A percentile compares a stretch with the other conserved stretches of the same genome.
These are phyloP conservation scores for Lasioglossum marginatum DNA, from an alignment of 2,888 invertebrate species.

Conservation along the genomic window DNA sequence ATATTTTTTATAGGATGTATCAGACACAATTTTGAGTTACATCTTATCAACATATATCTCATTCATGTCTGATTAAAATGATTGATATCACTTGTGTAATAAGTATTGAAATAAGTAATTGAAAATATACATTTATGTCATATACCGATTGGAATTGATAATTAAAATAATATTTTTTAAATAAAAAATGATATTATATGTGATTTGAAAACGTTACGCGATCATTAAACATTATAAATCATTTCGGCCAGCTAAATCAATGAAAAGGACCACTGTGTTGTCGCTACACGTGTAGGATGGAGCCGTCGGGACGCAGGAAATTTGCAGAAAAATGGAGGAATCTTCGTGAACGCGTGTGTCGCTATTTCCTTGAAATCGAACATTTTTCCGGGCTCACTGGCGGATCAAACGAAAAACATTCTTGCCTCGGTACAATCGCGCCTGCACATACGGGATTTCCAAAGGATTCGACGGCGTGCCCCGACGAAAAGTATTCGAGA, in stretches of 20 bases:
- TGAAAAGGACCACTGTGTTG: no score
- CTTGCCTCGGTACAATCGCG: slow-evolving; percentile 49
- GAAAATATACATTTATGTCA: background rate
- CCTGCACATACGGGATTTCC: slow-evolving; percentile 33
- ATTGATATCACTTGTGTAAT: background rate
- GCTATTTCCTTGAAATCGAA: slow-evolving; percentile 49
- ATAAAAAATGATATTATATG: no score
- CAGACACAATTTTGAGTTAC: no score
- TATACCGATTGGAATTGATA: background rate
- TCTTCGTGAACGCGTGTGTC: slow-evolving; percentile 5
- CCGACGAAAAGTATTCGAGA: slow-evolving; percentile 57
- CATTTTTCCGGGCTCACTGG: slow-evolving; percentile 34
- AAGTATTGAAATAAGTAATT: background rate
- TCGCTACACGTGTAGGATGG: background rate
- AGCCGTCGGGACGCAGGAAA: slow-evolving; percentile 3
- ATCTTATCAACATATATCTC: no score
- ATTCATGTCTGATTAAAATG: background rate
- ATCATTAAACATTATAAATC: no score
- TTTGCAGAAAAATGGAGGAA: slow-evolving; percentile 33
- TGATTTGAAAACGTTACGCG: no score
- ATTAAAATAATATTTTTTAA: no score
- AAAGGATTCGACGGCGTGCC: slow-evolving; percentile 33
- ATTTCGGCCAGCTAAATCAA: no score
- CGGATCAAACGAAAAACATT: slow-evolving; percentile 61
- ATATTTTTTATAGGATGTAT: no score